These are phyloP conservation scores for Ditylenchus dipsaci DNA, from an alignment of 1,140 invertebrate genomes.

Conservation along the genomic window DNA sequence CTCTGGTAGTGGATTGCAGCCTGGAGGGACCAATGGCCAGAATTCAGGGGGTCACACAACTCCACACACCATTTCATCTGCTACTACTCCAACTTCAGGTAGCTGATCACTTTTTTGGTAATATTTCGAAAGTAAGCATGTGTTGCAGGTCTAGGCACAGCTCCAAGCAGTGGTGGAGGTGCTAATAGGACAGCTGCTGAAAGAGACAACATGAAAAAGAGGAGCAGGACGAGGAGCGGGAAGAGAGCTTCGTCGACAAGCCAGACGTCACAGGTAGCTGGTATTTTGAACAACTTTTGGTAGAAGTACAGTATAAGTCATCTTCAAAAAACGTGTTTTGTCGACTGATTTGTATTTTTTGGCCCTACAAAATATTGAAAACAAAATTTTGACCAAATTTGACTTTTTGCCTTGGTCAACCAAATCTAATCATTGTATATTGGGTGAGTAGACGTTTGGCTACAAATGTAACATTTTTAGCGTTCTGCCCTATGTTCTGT, in stretches of 20 bases:
- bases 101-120: neutral
- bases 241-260: neutral
- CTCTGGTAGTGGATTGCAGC: neutral
- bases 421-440: too few species aligned
- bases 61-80: neutral
- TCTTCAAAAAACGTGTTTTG: too few species aligned
- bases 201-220: neutral
- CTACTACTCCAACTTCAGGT: neutral
- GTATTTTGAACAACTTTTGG: too few species aligned
- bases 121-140: neutral
- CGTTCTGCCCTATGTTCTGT: too few species aligned
- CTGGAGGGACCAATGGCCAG: neutral
- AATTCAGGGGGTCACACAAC: neutral
- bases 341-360: too few species aligned
- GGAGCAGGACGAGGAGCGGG: neutral
- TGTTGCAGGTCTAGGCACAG: neutral
- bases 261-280: neutral
- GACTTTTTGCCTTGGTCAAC: too few species aligned
- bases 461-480: too few species aligned
- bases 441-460: too few species aligned
- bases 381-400: too few species aligned
- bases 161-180: neutral
- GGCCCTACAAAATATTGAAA: too few species aligned
- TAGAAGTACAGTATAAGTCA: too few species aligned
- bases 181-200: neutral